Percentiles rank a stretch among this genome's conserved stretches.
Conservation (phyloP, 2,888 invertebrate species). For the Eristalis intricaria region DNA sequence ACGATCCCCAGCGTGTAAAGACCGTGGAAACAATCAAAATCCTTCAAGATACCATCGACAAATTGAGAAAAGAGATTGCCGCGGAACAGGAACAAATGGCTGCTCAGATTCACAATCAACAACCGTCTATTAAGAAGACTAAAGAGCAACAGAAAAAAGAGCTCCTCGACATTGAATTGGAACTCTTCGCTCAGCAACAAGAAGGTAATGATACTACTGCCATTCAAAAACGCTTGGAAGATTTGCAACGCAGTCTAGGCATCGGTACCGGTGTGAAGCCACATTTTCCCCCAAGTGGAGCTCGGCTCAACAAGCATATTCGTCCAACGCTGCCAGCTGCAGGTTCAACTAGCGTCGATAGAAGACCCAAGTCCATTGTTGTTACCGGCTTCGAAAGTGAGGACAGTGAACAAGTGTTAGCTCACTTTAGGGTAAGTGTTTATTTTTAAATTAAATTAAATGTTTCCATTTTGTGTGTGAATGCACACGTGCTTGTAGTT, state of each 20-base stretch:
- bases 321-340: slow-evolving; percentile 78
- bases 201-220: slow-evolving; percentile 93
- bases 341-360: slow-evolving; percentile 86
- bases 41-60: slow-evolving; percentile 91
- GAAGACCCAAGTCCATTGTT: slow-evolving; percentile 91
- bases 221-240: slow-evolving; percentile 88
- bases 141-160: slow-evolving; percentile 93
- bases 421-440: slow-evolving; percentile 91
- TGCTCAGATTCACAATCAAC: slow-evolving; percentile 79
- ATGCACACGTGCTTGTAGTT: too few relatives aligned
- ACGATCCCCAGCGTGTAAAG: slow-evolving; percentile 88
- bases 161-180: slow-evolving; percentile 94
- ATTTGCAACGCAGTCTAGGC: slow-evolving; percentile 83
- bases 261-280: slow-evolving; percentile 72
- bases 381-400: slow-evolving; percentile 93
- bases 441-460: neutral
- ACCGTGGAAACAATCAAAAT: slow-evolving; percentile 91
- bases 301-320: slow-evolving; percentile 74
- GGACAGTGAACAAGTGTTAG: slow-evolving; percentile 89
- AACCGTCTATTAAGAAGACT: slow-evolving; percentile 83
- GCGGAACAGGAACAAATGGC: slow-evolving; percentile 80
- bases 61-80: slow-evolving; percentile 80
- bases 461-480: neutral
- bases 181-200: slow-evolving; percentile 93
- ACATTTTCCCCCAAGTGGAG: slow-evolving; percentile 72